Conservation (phyloP, 2,888 invertebrate genomes). For the Tromatobia lineatoria region DNA sequence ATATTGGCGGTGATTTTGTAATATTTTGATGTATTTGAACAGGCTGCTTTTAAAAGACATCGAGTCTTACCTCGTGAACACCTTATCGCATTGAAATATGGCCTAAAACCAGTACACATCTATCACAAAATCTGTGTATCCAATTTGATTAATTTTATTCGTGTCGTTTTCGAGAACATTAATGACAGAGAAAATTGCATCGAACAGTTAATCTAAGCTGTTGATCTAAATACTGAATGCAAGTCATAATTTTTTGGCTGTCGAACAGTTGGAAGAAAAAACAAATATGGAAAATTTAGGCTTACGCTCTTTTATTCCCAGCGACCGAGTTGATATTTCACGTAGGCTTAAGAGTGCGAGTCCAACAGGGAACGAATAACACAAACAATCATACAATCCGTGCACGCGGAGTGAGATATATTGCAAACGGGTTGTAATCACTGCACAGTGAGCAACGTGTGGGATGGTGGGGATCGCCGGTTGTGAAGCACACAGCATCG, state of each 20-base stretch:
- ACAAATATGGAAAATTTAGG: background rate
- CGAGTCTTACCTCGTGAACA: no score
- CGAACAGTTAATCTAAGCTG: no score
- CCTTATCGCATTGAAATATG: no score
- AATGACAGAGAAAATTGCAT: no score
- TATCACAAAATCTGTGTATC: no score
- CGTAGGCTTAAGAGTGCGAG: background rate
- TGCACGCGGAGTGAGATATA: constrained; percentile 48
- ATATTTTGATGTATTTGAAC: no score
- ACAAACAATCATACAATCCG: constrained; percentile 15
- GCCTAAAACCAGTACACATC: no score
- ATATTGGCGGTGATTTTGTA: no score
- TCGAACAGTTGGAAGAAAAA: background rate
- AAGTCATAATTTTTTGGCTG: background rate
- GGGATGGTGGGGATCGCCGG: constrained; percentile 60
- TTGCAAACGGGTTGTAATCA: constrained; percentile 40
- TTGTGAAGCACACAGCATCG: constrained; percentile 71
- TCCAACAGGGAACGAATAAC: constrained; percentile 29
- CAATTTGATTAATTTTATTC: no score
- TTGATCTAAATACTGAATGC: no score
- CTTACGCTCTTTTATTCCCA: background rate
- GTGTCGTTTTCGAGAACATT: no score
- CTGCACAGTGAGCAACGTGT: constrained; percentile 35
- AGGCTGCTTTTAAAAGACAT: no score
- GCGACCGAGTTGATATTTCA: background rate